These are phyloP conservation scores for Eospalax fontanierii DNA, from an alignment of 2,797 vertebrate species.

Conservation along the genomic window DNA sequence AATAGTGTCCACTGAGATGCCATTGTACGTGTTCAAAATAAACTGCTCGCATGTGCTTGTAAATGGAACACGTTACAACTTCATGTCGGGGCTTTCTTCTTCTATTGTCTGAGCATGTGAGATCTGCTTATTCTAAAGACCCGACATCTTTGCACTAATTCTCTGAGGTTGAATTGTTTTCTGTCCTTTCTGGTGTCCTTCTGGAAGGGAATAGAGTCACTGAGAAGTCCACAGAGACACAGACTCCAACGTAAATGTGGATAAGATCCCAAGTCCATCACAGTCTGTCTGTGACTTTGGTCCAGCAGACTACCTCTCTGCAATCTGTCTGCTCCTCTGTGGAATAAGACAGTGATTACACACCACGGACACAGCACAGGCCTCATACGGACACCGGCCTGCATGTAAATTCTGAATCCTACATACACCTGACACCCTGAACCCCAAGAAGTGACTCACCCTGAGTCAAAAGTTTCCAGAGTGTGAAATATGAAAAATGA, in stretches of 20 bases:
- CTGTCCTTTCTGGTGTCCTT: neutral
- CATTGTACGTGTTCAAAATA: neutral
- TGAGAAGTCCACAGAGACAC: neutral
- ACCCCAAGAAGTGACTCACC: neutral
- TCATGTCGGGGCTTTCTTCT: neutral
- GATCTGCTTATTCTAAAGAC: neutral
- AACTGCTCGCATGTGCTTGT: neutral
- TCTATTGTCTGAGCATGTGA: neutral
- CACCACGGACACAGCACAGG: neutral
- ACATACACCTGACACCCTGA: neutral
- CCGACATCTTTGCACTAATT: neutral
- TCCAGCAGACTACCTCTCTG: neutral
- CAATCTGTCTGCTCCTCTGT: neutral
- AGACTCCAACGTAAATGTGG: neutral
- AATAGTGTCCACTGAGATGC: neutral
- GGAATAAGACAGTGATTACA: no score
- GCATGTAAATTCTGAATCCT: neutral
- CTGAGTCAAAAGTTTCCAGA: neutral
- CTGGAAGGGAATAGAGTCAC: neutral
- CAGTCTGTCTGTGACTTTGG: neutral
- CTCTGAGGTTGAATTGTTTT: neutral
- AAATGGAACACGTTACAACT: neutral
- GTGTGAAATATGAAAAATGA: neutral
- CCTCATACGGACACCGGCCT: neutral
- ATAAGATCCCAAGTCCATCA: constrained; percentile 23